Evolutionary conservation across 2,888 invertebrate genomes (phyloP).

Genomic region (Tuberolachnus salignus): DNA sequence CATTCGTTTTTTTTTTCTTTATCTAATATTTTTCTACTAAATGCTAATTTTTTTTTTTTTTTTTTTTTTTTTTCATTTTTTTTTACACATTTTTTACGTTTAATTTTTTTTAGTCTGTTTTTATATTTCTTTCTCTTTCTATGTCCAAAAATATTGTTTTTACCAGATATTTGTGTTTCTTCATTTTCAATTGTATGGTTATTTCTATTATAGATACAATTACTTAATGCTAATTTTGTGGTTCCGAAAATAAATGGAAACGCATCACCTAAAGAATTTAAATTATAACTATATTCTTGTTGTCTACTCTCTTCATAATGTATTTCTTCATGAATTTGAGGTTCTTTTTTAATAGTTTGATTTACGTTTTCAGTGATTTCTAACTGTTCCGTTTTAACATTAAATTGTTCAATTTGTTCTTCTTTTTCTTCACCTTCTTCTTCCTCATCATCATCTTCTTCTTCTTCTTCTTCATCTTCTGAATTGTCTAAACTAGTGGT

Average conservation of each 20-base stretch:
- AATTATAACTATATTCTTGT: too few relatives aligned
- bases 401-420: not conserved
- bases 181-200: not conserved
- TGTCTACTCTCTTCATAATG: not conserved
- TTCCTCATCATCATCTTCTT: not conserved
- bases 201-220: too few relatives aligned
- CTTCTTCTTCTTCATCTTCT: slow-evolving; percentile 37
- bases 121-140: too few relatives aligned
- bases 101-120: too few relatives aligned
- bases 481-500: slow-evolving; percentile 30
- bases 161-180: not conserved
- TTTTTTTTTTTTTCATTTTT: too few relatives aligned
- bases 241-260: too few relatives aligned
- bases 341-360: not conserved
- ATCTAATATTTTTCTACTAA: not conserved
- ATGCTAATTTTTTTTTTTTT: too few relatives aligned
- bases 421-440: not conserved
- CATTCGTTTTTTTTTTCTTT: not conserved
- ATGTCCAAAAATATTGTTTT: not conserved
- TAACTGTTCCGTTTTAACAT: not conserved
- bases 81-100: too few relatives aligned
- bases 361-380: not conserved
- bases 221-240: too few relatives aligned
- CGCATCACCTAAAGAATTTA: too few relatives aligned
- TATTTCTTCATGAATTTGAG: not conserved